Conservation (phyloP, 2,888 invertebrate species). For the Cacoxenus indagator region DNA sequence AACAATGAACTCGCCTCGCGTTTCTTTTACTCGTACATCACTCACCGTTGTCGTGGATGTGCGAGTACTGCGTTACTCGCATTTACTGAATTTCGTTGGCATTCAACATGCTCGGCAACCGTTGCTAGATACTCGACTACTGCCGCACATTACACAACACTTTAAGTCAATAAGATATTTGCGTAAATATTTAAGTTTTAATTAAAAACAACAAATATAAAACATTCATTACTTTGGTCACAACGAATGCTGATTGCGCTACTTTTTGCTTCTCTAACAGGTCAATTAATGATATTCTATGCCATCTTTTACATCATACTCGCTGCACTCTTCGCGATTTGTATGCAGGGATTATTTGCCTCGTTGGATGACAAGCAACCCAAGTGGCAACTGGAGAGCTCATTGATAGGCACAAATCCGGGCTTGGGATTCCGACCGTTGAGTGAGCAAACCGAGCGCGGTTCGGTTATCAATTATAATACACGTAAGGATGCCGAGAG, state of each 20-base stretch:
- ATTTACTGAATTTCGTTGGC: slow-evolving; percentile 41
- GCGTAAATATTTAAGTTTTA: slow-evolving; percentile 13
- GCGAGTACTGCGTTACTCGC: slow-evolving; percentile 14
- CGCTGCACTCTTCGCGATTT: slow-evolving; percentile 86
- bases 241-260: not conserved
- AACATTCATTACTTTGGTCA: not conserved
- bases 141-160: slow-evolving; percentile 10
- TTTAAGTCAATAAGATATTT: slow-evolving; percentile 19
- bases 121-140: not conserved
- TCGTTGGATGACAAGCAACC: slow-evolving; percentile 80
- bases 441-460: slow-evolving; percentile 72
- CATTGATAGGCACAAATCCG: slow-evolving; percentile 80
- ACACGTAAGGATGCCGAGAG: slow-evolving; percentile 72
- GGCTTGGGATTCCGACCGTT: slow-evolving; percentile 79
- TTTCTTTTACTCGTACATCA: not conserved
- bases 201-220: not conserved
- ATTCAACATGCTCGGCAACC: no score
- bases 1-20: slow-evolving; percentile 27
- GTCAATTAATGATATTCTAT: slow-evolving; percentile 87
- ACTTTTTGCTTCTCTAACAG: slow-evolving; percentile 72
- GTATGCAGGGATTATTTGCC: slow-evolving; percentile 85
- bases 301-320: slow-evolving; percentile 87
- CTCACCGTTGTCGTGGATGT: not conserved
- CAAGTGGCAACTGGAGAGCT: slow-evolving; percentile 80
- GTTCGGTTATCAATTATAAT: slow-evolving; percentile 76